Base-by-base conservation (phyloP, 2,797 vertebrate genomes). In the Anguilla megastoma region DNA sequence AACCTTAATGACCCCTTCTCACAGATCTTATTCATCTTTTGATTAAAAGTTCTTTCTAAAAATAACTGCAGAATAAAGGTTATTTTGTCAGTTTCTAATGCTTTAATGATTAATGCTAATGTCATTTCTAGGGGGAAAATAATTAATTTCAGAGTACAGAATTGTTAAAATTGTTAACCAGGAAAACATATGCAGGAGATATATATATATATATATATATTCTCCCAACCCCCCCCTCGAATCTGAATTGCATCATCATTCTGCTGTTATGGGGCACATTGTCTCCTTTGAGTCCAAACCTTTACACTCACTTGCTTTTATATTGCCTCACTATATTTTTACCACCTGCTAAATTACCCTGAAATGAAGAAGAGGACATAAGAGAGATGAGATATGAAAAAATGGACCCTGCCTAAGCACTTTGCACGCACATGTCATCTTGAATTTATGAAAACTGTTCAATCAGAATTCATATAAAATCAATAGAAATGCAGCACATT, bases 1-100 rank as follows among this genome's bases (percentile, higher is more conserved):
- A 93, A 93, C 93, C 94, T 93, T 96, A 95, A 95, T 95, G 95
- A 95, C 95, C 94, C 93, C 94, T 95, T 95, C 95, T 95, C 94
- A 94, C 91, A 91, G 95, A 94, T 94, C 93, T 95, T 96, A 95
- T 95, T 95, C 94, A 95, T 94, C 91, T 95, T 94, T 94, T 92
- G 93, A 94, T 91, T 91, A 93, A 93, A 93, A 91, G 92, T 83
- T 92, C 92, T 92, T 90, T 89, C 90, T 88, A 91, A 91, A 91
- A 89, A n/a, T 89, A 89, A 87, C 90, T 88, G 85, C 85, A 88
- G 88, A 89, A 91, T 92, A 84, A 88, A 88, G 91, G 91, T 91
- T 91, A 89, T 90, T 66, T 91, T 91, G 90, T 87, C 85, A 88
- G 85, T 88, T 50, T 30, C 7, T 21, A 41, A 45, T 12, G 45